These are phyloP conservation scores for Acanthaster planci DNA, from an alignment of 35 echinoderm and acorn worm genomes.

Conservation along the genomic window DNA sequence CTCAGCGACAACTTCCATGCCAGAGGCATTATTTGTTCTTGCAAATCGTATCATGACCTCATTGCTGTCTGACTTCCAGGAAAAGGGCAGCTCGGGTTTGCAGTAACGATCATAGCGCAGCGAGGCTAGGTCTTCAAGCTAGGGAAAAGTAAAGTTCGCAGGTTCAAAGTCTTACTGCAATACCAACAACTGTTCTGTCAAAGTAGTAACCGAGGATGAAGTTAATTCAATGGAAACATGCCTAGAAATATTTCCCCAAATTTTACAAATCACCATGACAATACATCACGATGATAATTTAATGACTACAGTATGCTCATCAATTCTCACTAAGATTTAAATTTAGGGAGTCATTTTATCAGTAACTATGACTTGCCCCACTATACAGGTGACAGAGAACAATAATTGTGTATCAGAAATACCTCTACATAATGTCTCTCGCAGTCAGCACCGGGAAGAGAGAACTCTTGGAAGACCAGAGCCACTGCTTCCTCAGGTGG, in stretches of 20 bases:
- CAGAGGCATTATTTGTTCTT: not conserved
- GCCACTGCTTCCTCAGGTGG: not conserved
- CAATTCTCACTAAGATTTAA: too few species aligned
- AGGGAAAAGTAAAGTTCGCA: too few species aligned
- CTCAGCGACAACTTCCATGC: not conserved
- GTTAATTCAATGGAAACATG: too few species aligned
- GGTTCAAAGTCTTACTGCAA: too few species aligned
- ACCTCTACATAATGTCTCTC: constrained; percentile 20
- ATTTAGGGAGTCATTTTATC: too few species aligned
- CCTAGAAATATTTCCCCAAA: too few species aligned
- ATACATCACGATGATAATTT: too few species aligned
- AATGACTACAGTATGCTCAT: too few species aligned
- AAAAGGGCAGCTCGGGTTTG: not conserved
- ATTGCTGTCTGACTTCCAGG: constrained; percentile 49
- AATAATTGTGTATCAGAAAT: not conserved
- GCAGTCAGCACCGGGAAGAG: not conserved
- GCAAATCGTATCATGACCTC: constrained; percentile 27
- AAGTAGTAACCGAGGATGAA: too few species aligned
- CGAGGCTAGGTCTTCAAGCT: constrained; percentile 37
- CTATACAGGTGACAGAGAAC: not conserved
- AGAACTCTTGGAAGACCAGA: not conserved
- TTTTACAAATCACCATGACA: too few species aligned
- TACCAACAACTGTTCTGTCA: too few species aligned
- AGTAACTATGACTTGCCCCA: too few species aligned
- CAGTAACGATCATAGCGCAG: constrained; percentile 29